These are phyloP conservation scores for Dendrolimus houi DNA, from an alignment of 2,888 invertebrate genomes.

Conservation along the genomic window DNA sequence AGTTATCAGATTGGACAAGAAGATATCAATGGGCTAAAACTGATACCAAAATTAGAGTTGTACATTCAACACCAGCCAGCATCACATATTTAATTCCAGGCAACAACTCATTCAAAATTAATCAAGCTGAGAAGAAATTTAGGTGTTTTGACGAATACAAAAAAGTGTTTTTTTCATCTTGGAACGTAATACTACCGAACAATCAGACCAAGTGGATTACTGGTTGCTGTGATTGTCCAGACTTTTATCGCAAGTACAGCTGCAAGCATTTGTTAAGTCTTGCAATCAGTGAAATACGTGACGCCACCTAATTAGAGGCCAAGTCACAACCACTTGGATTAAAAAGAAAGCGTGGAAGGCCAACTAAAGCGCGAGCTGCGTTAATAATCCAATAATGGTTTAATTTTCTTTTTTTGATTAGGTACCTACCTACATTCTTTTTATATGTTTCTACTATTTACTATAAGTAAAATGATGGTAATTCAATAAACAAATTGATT, in stretches of 20 bases:
- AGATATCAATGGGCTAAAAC: slow-evolving; percentile 7
- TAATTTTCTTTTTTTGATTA: too few species aligned
- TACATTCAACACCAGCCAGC: slow-evolving; percentile 5
- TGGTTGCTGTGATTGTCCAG: not conserved
- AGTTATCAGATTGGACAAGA: slow-evolving; percentile 3
- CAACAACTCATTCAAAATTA: slow-evolving; percentile 6
- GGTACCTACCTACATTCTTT: too few species aligned
- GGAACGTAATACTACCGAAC: not conserved
- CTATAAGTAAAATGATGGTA: too few species aligned
- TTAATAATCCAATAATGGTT: slow-evolving; percentile 1
- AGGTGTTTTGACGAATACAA: slow-evolving; percentile 6
- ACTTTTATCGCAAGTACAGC: not conserved
- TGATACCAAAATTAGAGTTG: slow-evolving; percentile 4
- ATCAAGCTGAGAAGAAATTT: slow-evolving; percentile 6
- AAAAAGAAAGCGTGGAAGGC: slow-evolving; percentile 1
- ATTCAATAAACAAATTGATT: too few species aligned
- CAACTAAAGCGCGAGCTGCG: slow-evolving; percentile 5
- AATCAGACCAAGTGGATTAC: not conserved
- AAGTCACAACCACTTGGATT: slow-evolving; percentile 4
- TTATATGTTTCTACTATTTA: too few species aligned
- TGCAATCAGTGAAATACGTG: slow-evolving; percentile 6
- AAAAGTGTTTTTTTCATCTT: slow-evolving; percentile 2
- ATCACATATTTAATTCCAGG: slow-evolving; percentile 6
- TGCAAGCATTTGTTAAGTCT: slow-evolving; percentile 3
- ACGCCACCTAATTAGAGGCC: slow-evolving; percentile 7